phyloP scores from a whole-genome alignment of 2,797 vertebrate genomes.

The Syndactyla subalaris region DNA sequence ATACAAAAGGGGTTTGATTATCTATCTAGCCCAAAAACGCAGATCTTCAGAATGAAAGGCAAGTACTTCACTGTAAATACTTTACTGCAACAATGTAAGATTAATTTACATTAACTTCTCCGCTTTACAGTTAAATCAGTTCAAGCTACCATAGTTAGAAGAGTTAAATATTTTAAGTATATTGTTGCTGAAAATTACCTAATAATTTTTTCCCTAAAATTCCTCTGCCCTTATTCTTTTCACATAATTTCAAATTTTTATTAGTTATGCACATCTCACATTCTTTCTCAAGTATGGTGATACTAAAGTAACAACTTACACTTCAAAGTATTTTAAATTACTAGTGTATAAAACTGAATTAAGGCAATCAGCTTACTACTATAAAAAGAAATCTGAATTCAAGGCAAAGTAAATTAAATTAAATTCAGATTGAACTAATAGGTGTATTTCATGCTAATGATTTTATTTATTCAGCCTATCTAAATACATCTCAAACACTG shows the following conservation, averaged over 20 bases:
- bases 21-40: neutral
- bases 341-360: neutral
- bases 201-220: neutral
- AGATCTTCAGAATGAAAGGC: neutral
- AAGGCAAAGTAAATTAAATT: neutral
- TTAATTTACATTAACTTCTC: neutral
- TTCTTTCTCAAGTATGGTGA: neutral
- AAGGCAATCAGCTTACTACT: neutral
- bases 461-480: neutral
- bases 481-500: neutral
- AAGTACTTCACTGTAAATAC: neutral
- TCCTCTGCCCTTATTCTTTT: neutral
- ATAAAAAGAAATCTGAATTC: neutral
- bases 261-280: neutral
- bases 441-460: neutral
- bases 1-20: neutral
- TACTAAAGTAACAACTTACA: neutral
- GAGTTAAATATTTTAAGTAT: neutral
- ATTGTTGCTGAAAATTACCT: neutral
- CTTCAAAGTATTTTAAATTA: neutral
- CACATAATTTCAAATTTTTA: neutral
- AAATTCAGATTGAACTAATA: neutral
- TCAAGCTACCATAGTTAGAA: neutral
- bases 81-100: neutral
- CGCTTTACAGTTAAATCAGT: neutral